phyloP scores from a whole-genome alignment of 2,113 vertebrate species.

The Bubo scandiacus region DNA sequence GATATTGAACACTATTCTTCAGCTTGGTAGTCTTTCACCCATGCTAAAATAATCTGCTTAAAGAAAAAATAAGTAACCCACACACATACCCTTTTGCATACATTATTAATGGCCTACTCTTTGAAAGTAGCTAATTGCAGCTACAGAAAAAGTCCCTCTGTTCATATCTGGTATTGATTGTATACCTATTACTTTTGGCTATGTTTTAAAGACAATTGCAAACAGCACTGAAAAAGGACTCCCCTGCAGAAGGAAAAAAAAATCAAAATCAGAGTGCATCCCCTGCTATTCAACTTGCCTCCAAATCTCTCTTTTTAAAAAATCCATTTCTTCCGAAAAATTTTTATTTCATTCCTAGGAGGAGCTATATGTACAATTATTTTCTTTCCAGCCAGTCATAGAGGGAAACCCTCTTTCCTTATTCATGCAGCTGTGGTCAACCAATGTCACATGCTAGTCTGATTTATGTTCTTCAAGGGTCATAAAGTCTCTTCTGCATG shows the following conservation, averaged over 20 bases:
- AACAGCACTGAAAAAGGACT: background rate
- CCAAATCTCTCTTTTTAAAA: background rate
- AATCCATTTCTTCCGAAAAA: background rate
- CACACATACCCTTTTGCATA: background rate
- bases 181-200: slow-evolving; percentile 21
- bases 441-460: background rate
- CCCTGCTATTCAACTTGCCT: background rate
- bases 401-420: background rate
- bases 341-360: background rate
- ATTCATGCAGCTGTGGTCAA: background rate
- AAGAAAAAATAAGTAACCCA: slow-evolving; percentile 42
- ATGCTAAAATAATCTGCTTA: slow-evolving; percentile 50
- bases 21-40: slow-evolving; percentile 33
- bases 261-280: background rate
- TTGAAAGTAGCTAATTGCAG: slow-evolving; percentile 59
- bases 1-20: slow-evolving; percentile 46
- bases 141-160: slow-evolving; percentile 40
- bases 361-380: background rate
- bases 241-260: background rate
- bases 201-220: background rate
- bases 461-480: background rate
- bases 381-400: background rate
- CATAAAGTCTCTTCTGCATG: background rate
- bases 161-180: slow-evolving; percentile 54
- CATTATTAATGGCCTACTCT: slow-evolving; percentile 52